Conservation (phyloP, 2,888 invertebrate species). For the Pardosa pseudoannulata region DNA sequence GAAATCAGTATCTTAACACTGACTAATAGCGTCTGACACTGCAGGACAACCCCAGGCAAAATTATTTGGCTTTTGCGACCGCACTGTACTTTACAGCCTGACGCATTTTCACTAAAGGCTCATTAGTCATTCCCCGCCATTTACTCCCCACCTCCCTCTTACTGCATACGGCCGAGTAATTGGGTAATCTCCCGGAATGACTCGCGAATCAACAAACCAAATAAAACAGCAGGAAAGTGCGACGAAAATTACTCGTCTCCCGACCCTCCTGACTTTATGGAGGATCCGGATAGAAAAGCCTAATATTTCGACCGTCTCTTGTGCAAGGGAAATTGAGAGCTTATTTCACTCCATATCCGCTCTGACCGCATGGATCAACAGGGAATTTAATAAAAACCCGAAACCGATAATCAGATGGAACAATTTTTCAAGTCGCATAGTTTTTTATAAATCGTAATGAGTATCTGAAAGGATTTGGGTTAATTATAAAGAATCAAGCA, state of each 20-base stretch:
- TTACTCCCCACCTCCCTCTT: constrained; percentile 10
- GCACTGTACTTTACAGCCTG: constrained; percentile 49
- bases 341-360: constrained; percentile 2
- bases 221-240: constrained; percentile 38
- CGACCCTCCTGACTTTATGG: constrained; percentile 5
- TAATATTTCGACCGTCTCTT: constrained; percentile 11
- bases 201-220: constrained; percentile 65
- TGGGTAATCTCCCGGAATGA: constrained; percentile 64
- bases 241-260: constrained; percentile 54
- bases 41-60: constrained; percentile 24
- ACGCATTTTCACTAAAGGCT: constrained; percentile 45
- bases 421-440: too few species aligned
- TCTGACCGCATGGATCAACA: constrained; percentile 5
- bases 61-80: constrained; percentile 49
- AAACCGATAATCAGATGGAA: too few species aligned
- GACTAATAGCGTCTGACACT: constrained; percentile 46
- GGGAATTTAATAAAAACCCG: neutral
- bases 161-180: constrained; percentile 40
- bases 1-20: constrained; percentile 11
- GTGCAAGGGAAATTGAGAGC: neutral
- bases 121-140: constrained; percentile 51
- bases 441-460: too few species aligned
- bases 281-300: neutral
- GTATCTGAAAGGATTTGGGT: too few species aligned
- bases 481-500: too few species aligned